These are phyloP conservation scores for Mesodorylaimus sp. DNA, from an alignment of 2,888 invertebrate species.

Conservation along the genomic window DNA sequence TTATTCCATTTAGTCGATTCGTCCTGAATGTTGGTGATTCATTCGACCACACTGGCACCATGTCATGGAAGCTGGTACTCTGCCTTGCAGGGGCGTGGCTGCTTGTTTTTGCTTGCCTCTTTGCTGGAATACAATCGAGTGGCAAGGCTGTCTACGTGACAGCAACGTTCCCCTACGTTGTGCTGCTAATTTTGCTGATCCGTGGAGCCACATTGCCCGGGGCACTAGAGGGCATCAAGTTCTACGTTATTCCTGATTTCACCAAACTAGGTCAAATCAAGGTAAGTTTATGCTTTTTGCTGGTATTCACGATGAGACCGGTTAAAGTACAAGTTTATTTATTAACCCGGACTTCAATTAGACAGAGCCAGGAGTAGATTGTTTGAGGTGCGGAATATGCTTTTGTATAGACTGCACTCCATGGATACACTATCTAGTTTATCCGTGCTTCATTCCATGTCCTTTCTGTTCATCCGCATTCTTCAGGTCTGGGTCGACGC, in stretches of 20 bases:
- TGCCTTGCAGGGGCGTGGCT: neutral
- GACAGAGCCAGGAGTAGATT: too few species aligned
- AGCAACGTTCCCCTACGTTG: constrained; percentile 3
- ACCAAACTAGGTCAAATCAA: neutral
- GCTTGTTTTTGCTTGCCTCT: neutral
- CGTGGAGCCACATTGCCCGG: constrained; percentile 1
- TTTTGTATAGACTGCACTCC: too few species aligned
- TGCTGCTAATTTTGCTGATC: constrained; percentile 1
- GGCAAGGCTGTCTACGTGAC: constrained; percentile 4
- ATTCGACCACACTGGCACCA: constrained; percentile 6
- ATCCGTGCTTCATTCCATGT: too few species aligned
- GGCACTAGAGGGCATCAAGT: neutral
- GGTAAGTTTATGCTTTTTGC: too few species aligned
- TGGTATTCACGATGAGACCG: too few species aligned
- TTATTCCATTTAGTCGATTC: neutral
- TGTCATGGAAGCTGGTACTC: neutral
- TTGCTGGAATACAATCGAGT: neutral
- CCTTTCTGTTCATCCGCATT: too few species aligned
- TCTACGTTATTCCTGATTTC: constrained; percentile 3
- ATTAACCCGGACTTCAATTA: too few species aligned
- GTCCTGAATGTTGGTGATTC: constrained; percentile 1
- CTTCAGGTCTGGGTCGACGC: constrained; percentile 33
- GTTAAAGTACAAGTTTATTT: too few species aligned
- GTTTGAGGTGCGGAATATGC: too few species aligned
- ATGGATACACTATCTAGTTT: too few species aligned